Evolutionary conservation across 92 coral and sea anemone genomes (phyloP).

Genomic region (Phymanthus crucifer): DNA sequence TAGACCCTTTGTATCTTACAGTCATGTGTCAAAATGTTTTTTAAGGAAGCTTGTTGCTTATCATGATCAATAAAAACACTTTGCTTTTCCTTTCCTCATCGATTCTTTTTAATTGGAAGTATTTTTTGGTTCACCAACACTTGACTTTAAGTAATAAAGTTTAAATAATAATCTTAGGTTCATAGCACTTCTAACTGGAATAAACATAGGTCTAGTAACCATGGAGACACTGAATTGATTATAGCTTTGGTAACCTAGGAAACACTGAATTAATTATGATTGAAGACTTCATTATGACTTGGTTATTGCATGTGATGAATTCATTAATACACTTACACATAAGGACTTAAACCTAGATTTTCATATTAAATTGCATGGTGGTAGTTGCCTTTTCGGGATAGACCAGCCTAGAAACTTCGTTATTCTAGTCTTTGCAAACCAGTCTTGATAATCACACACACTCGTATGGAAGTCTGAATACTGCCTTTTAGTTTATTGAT

Average conservation of each 20-base stretch:
- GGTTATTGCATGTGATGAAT: neutral
- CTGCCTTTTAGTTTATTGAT: constrained; percentile 15
- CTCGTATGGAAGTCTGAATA: neutral
- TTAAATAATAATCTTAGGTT: too few species aligned
- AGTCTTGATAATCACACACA: neutral
- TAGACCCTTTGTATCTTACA: neutral
- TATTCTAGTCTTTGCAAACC: constrained; percentile 4
- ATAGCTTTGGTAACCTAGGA: neutral
- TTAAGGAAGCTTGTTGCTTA: neutral
- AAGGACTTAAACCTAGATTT: neutral
- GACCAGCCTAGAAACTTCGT: constrained; percentile 12
- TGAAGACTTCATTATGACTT: neutral
- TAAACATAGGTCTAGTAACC: neutral
- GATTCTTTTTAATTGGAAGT: too few species aligned
- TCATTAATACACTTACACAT: neutral
- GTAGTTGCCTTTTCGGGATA: constrained; percentile 3
- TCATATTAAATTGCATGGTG: constrained; percentile 9
- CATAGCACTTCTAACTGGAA: too few species aligned
- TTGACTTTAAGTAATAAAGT: too few species aligned
- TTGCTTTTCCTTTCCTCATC: too few species aligned
- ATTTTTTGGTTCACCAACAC: too few species aligned
- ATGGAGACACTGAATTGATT: neutral
- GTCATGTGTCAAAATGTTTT: neutral
- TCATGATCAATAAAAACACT: neutral
- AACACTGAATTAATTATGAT: neutral